phyloP scores from a whole-genome alignment of 1,140 invertebrate genomes.

The Drosophila varians region DNA sequence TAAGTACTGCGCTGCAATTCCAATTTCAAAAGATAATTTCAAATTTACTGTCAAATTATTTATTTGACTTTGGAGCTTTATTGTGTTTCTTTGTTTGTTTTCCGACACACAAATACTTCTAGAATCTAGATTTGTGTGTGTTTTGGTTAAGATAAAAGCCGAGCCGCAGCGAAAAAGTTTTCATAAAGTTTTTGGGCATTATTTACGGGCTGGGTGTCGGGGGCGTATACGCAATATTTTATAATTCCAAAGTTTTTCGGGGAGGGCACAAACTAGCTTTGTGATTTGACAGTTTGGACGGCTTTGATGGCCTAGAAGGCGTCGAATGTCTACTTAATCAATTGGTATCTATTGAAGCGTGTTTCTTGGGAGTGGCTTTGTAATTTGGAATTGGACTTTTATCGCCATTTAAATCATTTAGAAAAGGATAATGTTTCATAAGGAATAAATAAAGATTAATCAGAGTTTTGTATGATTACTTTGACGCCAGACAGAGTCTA shows the following conservation, averaged over 20 bases:
- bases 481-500: slow-evolving; percentile 32
- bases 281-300: slow-evolving; percentile 24
- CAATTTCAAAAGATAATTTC: slow-evolving; percentile 71
- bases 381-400: background rate
- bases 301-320: slow-evolving; percentile 19
- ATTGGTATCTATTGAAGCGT: slow-evolving; percentile 11
- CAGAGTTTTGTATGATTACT: slow-evolving; percentile 7
- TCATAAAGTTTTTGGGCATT: slow-evolving; percentile 52
- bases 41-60: slow-evolving; percentile 75
- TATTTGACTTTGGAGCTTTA: slow-evolving; percentile 59
- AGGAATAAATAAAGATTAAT: too few species aligned
- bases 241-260: slow-evolving; percentile 38
- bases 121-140: slow-evolving; percentile 23
- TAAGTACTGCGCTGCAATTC: slow-evolving; percentile 74
- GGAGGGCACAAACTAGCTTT: slow-evolving; percentile 36
- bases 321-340: slow-evolving; percentile 32
- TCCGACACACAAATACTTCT: slow-evolving; percentile 36
- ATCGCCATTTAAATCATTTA: too few species aligned
- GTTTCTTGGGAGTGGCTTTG: background rate
- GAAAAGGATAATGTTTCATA: too few species aligned
- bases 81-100: slow-evolving; percentile 42
- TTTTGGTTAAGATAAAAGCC: slow-evolving; percentile 66
- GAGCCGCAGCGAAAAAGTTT: slow-evolving; percentile 56
- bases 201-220: slow-evolving; percentile 58
- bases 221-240: slow-evolving; percentile 78